Evolutionary conservation across 2,888 invertebrate species (phyloP).

Genomic region (Cartodere bifasciata): DNA sequence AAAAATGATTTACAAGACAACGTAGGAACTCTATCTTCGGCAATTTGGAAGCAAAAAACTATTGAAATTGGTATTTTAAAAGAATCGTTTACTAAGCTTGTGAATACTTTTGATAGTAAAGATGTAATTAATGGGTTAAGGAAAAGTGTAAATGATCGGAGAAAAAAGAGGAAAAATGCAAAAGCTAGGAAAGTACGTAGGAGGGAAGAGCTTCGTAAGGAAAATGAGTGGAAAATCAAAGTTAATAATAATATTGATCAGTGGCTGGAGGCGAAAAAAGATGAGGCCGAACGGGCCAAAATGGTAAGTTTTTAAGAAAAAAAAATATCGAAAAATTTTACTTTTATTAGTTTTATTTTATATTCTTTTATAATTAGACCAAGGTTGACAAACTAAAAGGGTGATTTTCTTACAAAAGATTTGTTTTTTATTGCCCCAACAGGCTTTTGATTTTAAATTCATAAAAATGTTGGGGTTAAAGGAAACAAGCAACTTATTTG

Average conservation of each 20-base stretch:
- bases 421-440: too few relatives aligned
- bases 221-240: slow-evolving; percentile 35
- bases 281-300: slow-evolving; percentile 47
- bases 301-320: slow-evolving; percentile 36
- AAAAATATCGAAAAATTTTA: too few relatives aligned
- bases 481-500: too few relatives aligned
- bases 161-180: slow-evolving; percentile 35
- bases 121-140: slow-evolving; percentile 34
- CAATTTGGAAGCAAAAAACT: slow-evolving; percentile 43
- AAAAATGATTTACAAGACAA: slow-evolving; percentile 37
- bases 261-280: slow-evolving; percentile 51
- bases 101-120: slow-evolving; percentile 34
- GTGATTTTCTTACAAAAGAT: too few relatives aligned
- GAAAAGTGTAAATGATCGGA: slow-evolving; percentile 36
- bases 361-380: too few relatives aligned
- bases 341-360: too few relatives aligned
- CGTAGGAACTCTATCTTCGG: slow-evolving; percentile 35
- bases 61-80: slow-evolving; percentile 39
- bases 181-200: slow-evolving; percentile 40
- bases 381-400: too few relatives aligned
- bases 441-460: too few relatives aligned
- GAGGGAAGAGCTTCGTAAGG: slow-evolving; percentile 30
- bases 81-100: slow-evolving; percentile 33
- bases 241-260: slow-evolving; percentile 50
- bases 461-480: too few relatives aligned